Evolutionary conservation across 2,888 invertebrate species (phyloP).

Genomic region (Oxytorus armatus): DNA sequence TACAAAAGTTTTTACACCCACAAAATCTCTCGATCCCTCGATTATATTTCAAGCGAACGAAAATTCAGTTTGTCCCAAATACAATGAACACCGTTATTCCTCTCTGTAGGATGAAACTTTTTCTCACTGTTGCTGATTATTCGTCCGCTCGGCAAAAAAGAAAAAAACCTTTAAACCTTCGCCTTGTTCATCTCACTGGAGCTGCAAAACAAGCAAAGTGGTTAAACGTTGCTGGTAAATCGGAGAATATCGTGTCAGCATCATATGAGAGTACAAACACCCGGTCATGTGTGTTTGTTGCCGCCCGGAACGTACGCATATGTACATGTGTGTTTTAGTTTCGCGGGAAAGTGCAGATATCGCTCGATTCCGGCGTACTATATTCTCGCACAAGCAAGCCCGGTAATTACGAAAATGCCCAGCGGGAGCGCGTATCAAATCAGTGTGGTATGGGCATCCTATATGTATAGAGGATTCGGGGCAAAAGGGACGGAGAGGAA

Average conservation of each 20-base stretch:
- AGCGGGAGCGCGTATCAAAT: slow-evolving; percentile 45
- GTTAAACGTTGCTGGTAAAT: slow-evolving; percentile 16
- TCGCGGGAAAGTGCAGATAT: slow-evolving; percentile 49
- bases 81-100: no score
- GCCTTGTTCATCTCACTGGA: not conserved
- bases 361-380: slow-evolving; percentile 47
- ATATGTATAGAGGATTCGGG: slow-evolving; percentile 2
- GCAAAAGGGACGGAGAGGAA: slow-evolving; percentile 28
- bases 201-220: slow-evolving; percentile 7
- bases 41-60: no score
- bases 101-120: no score
- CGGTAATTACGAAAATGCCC: slow-evolving; percentile 63
- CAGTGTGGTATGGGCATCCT: slow-evolving; percentile 52
- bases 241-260: slow-evolving; percentile 17
- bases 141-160: no score
- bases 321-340: slow-evolving; percentile 11
- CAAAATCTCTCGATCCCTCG: no score
- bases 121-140: no score
- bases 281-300: not conserved
- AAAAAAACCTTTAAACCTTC: no score
- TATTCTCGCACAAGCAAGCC: slow-evolving; percentile 29
- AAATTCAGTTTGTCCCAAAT: no score
- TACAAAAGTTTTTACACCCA: no score
- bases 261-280: not conserved
- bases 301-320: not conserved